phyloP scores from a whole-genome alignment of 1,140 invertebrate genomes.

The Zaprionus lachaisei region DNA sequence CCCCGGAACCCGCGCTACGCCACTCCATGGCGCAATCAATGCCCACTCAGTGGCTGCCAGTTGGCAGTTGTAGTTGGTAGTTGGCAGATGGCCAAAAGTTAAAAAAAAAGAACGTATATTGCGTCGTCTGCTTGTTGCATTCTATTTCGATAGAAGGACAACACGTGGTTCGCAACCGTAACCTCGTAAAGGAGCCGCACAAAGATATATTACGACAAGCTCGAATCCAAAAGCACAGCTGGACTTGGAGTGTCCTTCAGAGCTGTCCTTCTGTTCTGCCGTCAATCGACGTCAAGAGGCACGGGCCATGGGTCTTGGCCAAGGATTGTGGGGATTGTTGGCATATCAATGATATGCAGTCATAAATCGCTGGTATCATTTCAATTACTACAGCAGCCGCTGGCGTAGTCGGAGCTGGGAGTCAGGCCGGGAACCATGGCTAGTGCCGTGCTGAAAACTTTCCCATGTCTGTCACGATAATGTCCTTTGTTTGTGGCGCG shows the following conservation, averaged over 20 bases:
- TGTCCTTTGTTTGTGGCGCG: constrained; percentile 58
- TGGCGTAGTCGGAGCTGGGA: neutral
- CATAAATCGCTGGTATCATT: constrained; percentile 45
- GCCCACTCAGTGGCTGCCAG: constrained; percentile 22
- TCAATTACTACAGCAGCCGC: constrained; percentile 26
- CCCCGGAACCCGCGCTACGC: neutral
- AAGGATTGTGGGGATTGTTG: constrained; percentile 46
- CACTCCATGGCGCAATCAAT: constrained; percentile 2
- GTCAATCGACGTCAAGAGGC: constrained; percentile 76
- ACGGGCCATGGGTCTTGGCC: constrained; percentile 65
- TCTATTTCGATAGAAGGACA: constrained; percentile 61
- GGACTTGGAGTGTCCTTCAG: constrained; percentile 41
- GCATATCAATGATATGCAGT: constrained; percentile 27
- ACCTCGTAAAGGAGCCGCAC: constrained; percentile 4
- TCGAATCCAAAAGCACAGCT: neutral
- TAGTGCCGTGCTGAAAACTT: constrained; percentile 7
- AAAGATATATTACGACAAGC: too few species aligned
- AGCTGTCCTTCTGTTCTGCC: constrained; percentile 9
- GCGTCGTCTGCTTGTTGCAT: constrained; percentile 66
- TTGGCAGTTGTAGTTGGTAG: neutral
- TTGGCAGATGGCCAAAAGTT: constrained; percentile 36
- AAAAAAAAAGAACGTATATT: constrained; percentile 14
- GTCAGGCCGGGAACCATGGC: constrained; percentile 19
- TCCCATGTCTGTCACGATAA: constrained; percentile 58
- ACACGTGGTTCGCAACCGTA: constrained; percentile 57